A percentile compares a stretch with the other conserved stretches of the same genome.
phyloP scores from a whole-genome alignment of 2,888 invertebrate genomes.

The Micropterix aruncella region DNA sequence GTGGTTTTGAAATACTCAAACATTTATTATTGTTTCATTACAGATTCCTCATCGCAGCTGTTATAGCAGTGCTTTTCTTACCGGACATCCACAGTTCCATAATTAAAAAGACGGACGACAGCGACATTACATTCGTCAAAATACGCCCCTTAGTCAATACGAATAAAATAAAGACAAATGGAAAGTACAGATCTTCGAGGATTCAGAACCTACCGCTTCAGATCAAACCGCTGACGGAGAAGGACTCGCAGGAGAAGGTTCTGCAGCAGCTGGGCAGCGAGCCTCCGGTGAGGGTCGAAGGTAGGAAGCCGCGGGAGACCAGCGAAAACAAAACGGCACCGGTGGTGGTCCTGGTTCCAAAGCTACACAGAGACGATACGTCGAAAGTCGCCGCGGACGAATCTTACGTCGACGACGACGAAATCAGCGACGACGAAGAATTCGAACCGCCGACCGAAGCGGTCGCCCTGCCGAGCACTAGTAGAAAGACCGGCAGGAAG shows the following conservation, averaged over 20 bases:
- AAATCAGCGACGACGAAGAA: neutral
- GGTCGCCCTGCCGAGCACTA: neutral
- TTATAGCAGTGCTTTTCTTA: too few relatives aligned
- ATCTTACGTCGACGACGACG: neutral
- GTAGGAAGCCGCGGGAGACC: neutral
- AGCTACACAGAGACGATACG: neutral
- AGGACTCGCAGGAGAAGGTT: neutral
- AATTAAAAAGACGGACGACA: neutral
- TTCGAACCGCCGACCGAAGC: neutral
- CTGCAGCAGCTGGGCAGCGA: neutral
- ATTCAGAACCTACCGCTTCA: neutral
- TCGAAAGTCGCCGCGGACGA: neutral
- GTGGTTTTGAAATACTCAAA: too few relatives aligned
- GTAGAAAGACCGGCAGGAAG: neutral
- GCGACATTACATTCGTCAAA: neutral
- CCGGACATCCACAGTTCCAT: too few relatives aligned
- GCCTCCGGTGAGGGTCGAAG: neutral
- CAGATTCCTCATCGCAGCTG: too few relatives aligned
- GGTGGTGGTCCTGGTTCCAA: neutral
- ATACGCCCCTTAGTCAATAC: neutral
- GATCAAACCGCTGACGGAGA: neutral
- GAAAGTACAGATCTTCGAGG: neutral
- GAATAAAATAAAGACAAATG: neutral
- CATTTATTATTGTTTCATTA: too few relatives aligned
- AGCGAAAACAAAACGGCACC: neutral